phyloP scores from a whole-genome alignment of 2,888 invertebrate species.

The Meghimatium bilineatum region DNA sequence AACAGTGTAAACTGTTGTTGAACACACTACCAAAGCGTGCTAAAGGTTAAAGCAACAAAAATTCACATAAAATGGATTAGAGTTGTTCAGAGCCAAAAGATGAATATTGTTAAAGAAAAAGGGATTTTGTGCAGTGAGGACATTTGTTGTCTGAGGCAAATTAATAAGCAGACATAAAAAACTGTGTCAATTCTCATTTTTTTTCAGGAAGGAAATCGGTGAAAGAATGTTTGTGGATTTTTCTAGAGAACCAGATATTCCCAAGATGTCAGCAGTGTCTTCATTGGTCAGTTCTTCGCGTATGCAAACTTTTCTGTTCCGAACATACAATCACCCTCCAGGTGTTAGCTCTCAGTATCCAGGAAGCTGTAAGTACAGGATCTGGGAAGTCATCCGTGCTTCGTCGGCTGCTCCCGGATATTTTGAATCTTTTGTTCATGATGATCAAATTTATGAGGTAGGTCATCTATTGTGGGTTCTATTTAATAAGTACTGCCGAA shows the following conservation, averaged over 20 bases:
- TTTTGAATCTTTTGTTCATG: conserved; percentile 82
- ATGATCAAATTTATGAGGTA: conserved; percentile 72
- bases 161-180: no score
- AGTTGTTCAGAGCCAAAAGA: no score
- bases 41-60: no score
- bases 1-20: no score
- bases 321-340: conserved; percentile 87
- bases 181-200: not conserved
- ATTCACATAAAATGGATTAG: no score
- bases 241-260: conserved; percentile 61
- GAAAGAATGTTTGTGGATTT: conserved; percentile 66
- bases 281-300: conserved; percentile 67
- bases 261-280: conserved; percentile 71
- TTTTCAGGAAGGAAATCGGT: conserved; percentile 78
- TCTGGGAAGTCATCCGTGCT: conserved; percentile 92
- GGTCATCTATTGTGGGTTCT: not conserved
- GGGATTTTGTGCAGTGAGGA: no score
- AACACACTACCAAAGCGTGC: no score
- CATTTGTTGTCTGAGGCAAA: no score
- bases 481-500: no score
- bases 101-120: no score
- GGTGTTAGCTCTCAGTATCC: conserved; percentile 79
- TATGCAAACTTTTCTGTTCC: conserved; percentile 81
- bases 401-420: conserved; percentile 94
- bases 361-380: conserved; percentile 83